Conservation (phyloP, 2,113 vertebrate genomes). For the Lynx canadensis region DNA sequence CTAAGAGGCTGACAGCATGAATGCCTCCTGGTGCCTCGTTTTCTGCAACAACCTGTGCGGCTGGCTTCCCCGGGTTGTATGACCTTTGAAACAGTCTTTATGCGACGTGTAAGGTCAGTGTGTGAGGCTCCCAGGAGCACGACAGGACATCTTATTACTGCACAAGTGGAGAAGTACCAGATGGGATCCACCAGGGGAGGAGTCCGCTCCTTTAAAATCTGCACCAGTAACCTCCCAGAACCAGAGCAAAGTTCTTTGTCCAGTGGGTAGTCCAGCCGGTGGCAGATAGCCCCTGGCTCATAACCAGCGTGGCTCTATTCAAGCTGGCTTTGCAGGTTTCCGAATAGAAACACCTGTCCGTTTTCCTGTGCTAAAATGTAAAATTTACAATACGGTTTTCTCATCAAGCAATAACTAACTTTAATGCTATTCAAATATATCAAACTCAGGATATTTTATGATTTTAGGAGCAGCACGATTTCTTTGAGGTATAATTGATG, state of each 20-base stretch:
- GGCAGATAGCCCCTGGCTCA: too few relatives aligned
- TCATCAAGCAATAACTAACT: conserved; percentile 13
- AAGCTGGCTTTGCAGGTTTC: conserved; percentile 27
- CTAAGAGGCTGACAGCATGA: neutral
- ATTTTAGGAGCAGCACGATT: neutral
- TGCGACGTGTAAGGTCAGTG: neutral
- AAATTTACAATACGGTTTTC: neutral
- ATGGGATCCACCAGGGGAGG: neutral
- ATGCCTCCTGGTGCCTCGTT: neutral
- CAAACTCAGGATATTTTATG: neutral
- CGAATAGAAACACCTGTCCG: neutral
- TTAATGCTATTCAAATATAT: conserved; percentile 1
- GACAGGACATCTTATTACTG: neutral
- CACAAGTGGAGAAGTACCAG: neutral
- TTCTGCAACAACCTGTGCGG: neutral
- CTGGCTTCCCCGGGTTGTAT: neutral
- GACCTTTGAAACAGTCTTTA: neutral
- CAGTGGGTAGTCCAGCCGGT: neutral
- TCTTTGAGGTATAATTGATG: neutral
- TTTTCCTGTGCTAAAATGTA: neutral
- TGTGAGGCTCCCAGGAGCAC: neutral
- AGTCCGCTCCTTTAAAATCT: neutral
- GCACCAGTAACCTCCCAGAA: neutral
- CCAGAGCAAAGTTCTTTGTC: neutral
- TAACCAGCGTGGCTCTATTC: neutral